Base-by-base conservation (phyloP, 2,113 vertebrate genomes). In the Zosterops pallidus region DNA sequence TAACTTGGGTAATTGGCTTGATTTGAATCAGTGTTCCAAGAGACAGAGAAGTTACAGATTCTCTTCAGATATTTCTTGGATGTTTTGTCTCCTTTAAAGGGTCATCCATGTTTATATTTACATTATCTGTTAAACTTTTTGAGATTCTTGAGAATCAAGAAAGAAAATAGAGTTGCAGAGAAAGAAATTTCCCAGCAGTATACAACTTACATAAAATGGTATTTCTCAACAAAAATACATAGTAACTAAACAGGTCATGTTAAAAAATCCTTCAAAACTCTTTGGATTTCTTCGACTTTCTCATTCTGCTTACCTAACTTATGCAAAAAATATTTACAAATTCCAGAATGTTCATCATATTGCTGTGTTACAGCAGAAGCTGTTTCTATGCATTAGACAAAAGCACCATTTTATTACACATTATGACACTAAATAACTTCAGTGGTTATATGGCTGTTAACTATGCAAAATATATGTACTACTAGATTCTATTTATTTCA, bases 1-100 rank as follows among this genome's bases (percentile, higher is more conserved):
- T 96, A 59, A 55, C 92, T 97, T 95, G 92, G 67, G 94, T 96
- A 97, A 95, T 63, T 77, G 93, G 56, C 79, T 96, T 96, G 92
- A 59, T 71, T 96, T 95, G 88, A 94, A 96, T 96, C 92, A 93
- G 46, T 81, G 56, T 76, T 92, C 90, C 46, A 94, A 71, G 82
- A 74, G 25, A 87, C 7, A 14, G 72, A 94, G 57, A 86, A 87
- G 89, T 53, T 39, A 86, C 41, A 96, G 64, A 55, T 86, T 60
- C 14, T 93, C 69, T 94, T 77, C 71, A 71, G 76, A 50, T 77
- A 52, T 72, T 89, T 78, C 59, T 94, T 83, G 31, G 67, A 67
- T 77, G 55, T 69, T 75, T 92, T 56, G 3, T 15, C 88, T 86
- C 47, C 95, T 95, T 97, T 77, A 47, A 79, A 35, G n/a, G 26